These are phyloP conservation scores for Pteropus alecto DNA, from an alignment of 2,113 vertebrate species.

Conservation along the genomic window DNA sequence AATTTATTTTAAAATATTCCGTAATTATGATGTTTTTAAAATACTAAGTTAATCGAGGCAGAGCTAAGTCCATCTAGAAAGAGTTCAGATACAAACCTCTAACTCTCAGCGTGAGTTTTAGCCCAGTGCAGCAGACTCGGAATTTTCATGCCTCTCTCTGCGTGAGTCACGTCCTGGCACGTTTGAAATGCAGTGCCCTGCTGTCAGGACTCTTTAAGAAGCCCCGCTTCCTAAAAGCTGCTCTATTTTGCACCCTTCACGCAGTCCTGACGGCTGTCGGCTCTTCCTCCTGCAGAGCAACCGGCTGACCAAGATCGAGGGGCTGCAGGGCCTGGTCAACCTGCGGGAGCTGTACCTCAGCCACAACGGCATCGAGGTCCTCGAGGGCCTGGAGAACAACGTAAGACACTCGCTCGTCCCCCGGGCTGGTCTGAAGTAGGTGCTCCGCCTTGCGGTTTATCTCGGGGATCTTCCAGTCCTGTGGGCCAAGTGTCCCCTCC, in stretches of 20 bases:
- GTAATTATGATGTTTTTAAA: not conserved
- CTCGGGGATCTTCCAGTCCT: not conserved
- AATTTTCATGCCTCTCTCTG: too few species aligned
- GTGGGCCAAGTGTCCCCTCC: too few species aligned
- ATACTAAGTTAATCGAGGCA: not conserved
- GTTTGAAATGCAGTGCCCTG: fast-evolving
- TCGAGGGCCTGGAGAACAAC: constrained; percentile 98
- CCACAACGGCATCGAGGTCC: constrained; percentile 97
- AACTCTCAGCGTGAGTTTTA: fast-evolving
- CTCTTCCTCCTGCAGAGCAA: constrained; percentile 89
- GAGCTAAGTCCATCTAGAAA: not conserved
- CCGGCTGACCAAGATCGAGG: constrained; percentile 97
- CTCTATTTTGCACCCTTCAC: fast-evolving
- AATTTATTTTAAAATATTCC: not conserved
- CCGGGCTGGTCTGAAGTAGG: not conserved
- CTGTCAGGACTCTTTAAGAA: not conserved
- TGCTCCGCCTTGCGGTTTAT: not conserved
- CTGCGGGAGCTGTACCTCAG: constrained; percentile 96
- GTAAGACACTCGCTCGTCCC: constrained; percentile 82
- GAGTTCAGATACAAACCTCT: not conserved
- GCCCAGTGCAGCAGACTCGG: too few species aligned
- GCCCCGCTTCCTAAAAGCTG: fast-evolving
- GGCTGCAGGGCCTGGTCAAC: constrained; percentile 92
- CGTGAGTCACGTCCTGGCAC: too few species aligned
- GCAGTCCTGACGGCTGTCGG: not conserved